Conservation (phyloP, 1,140 invertebrate genomes). For the Alviniconcha marisindica region DNA sequence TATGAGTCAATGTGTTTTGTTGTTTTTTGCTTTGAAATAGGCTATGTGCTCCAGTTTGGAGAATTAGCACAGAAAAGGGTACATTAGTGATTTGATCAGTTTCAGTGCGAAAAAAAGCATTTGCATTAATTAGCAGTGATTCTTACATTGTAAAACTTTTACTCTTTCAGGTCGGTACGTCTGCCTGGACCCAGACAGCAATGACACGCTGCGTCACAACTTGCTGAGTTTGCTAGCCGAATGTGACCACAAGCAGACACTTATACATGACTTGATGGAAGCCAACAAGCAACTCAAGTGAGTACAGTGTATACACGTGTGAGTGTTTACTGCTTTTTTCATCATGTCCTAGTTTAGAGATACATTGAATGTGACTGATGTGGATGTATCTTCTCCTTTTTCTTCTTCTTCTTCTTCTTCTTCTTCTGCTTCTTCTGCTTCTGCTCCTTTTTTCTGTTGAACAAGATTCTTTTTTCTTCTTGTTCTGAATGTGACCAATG, state of each 20-base stretch:
- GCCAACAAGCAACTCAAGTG: slow-evolving; percentile 69
- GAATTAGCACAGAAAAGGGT: too few species aligned
- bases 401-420: not conserved
- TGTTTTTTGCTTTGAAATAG: too few species aligned
- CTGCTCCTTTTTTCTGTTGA: not conserved
- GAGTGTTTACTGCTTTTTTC: not conserved
- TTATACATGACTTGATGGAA: slow-evolving; percentile 69
- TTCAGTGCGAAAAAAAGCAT: too few species aligned
- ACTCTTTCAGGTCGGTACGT: slow-evolving; percentile 40
- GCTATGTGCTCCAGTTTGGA: too few species aligned
- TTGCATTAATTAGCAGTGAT: not conserved
- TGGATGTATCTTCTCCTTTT: too few species aligned
- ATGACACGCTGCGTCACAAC: slow-evolving; percentile 43
- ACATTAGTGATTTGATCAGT: too few species aligned
- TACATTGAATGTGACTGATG: too few species aligned
- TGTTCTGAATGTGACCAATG: not conserved
- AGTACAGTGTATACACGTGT: slow-evolving; percentile 32
- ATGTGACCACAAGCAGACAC: slow-evolving; percentile 64
- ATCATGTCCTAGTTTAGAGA: too few species aligned
- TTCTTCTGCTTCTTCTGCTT: not conserved
- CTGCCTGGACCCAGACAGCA: slow-evolving; percentile 43
- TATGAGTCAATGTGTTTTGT: too few species aligned
- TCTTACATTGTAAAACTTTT: not conserved
- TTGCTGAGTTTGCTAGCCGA: slow-evolving; percentile 62
- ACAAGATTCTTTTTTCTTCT: not conserved